Evolutionary conservation across 2,888 invertebrate genomes (phyloP), one percentile per base, ranked within the genome.

Genomic region (Drosophila ezoana): DNA sequence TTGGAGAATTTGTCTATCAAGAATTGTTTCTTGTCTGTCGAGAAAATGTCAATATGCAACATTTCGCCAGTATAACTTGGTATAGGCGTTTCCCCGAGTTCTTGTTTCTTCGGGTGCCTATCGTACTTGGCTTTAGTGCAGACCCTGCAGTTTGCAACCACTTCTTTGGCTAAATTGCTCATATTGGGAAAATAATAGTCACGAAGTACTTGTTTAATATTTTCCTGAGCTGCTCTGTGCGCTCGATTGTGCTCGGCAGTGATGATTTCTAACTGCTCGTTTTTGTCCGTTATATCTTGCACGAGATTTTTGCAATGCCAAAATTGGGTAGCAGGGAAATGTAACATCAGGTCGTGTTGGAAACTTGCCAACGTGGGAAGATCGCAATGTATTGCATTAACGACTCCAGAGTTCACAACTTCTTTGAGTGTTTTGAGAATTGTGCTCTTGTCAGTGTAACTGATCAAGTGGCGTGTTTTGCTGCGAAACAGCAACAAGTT

Each of bases 41-140:
- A 35, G 35, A 37, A 40, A 3, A 43, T 43, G 43, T 43, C 43
- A 18, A 43, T 43, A 11, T 43, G 43, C 43, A 43, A 18, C 43
- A 43, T 43, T 43, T 40, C 23, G 23, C 23, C 23, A 23, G 23
- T 5, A 23, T 23, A 23, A 4, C 23, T 23, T 23, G 23, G 23
- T 23, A 23, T 23, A 23, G 5, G 23, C 23, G 23, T 23, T 5
- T 23, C 23, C 23, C 23, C 23, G 23, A 23, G 23, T 23, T 23
- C 23, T 23, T 23, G 23, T 23, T 23, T 23, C 23, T 6, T 5
- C 23, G 23, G 23, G 4, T 23, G 23, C 23, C 23, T 23, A 23
- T 23, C 23, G 23, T 23, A 23, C 23, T 23, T 23, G 8, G 40
- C 40, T 40, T 40, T 14, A 14, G 16, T 40, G 40, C 40, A 40